Base-by-base conservation (phyloP, 2,113 vertebrate genomes). In the Alouatta palliata region DNA sequence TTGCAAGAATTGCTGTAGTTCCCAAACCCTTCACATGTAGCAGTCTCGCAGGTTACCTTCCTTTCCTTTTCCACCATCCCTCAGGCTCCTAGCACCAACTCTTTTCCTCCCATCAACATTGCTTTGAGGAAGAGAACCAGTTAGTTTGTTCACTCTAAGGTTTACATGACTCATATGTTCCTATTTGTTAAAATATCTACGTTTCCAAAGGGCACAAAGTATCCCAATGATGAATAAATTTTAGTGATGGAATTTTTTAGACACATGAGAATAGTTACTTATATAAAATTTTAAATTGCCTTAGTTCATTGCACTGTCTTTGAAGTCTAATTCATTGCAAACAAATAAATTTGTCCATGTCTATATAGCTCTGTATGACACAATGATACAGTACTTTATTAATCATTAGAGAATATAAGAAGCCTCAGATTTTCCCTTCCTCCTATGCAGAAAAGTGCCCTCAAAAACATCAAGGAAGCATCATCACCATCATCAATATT, bases 221-320 rank as follows among this genome's bases (percentile, higher is more conserved):
- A 54, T 87, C 27, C n/a, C 47, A 82, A 35, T 77, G 82, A 89
- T 35, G n/a, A 97, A 94, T 88, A 79, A 27, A 87, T 92, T 95
- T 70, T 94, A 94, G 79, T 54, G 61, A 43, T 43, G 40, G 54
- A 89, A 79, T 43, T 77, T 75, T 96, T 88, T 73, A 94, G 82
- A 49, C 61, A 71, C 17, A 23, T 8, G 30, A 92, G 64, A 71
- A 12, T 32, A 93, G 35, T 91, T 35, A 32, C 49, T 81, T 90
- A 49, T 11, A 35, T 76, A 58, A 68, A 84, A 64, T 82, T 77
- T 93, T 61, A 77, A 90, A 30, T 87, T 87, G 95, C 70, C 86
- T 89, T 79, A 49, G 35, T 87, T 88, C 52, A 45, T 61, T 82
- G 71, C 37, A 8, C 49, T 84, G 14, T 58, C 43, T 90, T 95